phyloP scores from a whole-genome alignment of 2,888 invertebrate genomes.

The Drosophila infuscata region DNA sequence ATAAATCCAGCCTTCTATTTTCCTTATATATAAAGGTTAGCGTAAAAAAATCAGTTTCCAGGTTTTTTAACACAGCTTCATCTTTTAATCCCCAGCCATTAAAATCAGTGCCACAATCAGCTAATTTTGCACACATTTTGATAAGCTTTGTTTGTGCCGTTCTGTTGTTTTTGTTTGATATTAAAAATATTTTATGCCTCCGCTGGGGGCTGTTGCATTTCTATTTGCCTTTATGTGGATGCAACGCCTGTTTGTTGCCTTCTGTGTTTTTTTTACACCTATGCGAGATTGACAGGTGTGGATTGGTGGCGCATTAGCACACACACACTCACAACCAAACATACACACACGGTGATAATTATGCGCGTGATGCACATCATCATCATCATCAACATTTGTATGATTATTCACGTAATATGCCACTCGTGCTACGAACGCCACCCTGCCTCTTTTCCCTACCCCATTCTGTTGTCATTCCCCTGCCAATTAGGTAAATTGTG shows the following conservation, averaged over 20 bases:
- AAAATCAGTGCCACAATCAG: slow-evolving; percentile 57
- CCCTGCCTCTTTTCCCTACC: background rate
- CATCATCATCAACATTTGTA: slow-evolving; percentile 64
- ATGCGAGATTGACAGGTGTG: slow-evolving; percentile 71
- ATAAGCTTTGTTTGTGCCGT: slow-evolving; percentile 59
- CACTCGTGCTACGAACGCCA: slow-evolving; percentile 41
- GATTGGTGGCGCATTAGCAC: slow-evolving; percentile 55
- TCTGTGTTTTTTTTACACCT: slow-evolving; percentile 52
- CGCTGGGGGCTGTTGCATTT: slow-evolving; percentile 38
- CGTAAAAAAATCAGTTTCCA: slow-evolving; percentile 55
- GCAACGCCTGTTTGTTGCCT: slow-evolving; percentile 63
- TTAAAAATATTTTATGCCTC: slow-evolving; percentile 57
- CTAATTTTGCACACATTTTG: slow-evolving; percentile 78
- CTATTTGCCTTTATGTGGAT: slow-evolving; percentile 55
- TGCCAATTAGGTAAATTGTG: slow-evolving; percentile 85
- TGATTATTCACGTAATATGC: slow-evolving; percentile 64
- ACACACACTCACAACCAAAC: slow-evolving; percentile 24
- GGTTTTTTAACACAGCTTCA: slow-evolving; percentile 61
- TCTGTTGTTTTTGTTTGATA: slow-evolving; percentile 42
- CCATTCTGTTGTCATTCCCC: slow-evolving; percentile 46
- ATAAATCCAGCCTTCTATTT: background rate
- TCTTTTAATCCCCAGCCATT: slow-evolving; percentile 34
- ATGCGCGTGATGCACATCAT: slow-evolving; percentile 70
- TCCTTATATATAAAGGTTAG: slow-evolving; percentile 34
- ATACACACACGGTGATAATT: slow-evolving; percentile 57